Percentiles rank a stretch among this genome's conserved stretches.
Evolutionary conservation across 2,888 invertebrate genomes (phyloP).

Genomic region (Athalia circularis): DNA sequence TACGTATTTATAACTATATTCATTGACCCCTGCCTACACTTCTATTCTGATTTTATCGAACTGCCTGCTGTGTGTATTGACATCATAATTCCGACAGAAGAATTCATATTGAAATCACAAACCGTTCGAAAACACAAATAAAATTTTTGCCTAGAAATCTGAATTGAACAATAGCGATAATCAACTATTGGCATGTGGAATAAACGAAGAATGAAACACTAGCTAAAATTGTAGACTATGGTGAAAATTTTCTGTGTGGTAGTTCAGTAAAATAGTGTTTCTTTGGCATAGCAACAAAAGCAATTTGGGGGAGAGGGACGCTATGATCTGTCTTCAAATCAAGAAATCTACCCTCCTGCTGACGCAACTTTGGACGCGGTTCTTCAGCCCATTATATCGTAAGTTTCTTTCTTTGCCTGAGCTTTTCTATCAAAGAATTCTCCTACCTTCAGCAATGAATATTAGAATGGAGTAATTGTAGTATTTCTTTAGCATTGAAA

Average conservation of each 20-base stretch:
- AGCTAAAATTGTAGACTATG: neutral
- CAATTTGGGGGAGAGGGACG: constrained; percentile 71
- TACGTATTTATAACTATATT: constrained; percentile 63
- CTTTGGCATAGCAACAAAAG: constrained; percentile 72
- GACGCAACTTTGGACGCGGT: constrained; percentile 72
- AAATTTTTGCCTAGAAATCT: neutral
- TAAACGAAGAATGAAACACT: neutral
- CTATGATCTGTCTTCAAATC: constrained; percentile 72
- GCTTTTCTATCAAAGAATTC: constrained; percentile 52
- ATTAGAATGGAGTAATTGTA: neutral
- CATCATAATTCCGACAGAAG: no score
- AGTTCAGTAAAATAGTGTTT: constrained; percentile 56
- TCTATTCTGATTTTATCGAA: no score
- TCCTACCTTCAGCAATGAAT: constrained; percentile 11
- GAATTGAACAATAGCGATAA: neutral
- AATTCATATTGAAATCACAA: no score
- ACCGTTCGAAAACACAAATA: neutral
- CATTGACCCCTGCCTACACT: neutral
- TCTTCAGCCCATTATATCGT: constrained; percentile 73
- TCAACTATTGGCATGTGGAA: neutral
- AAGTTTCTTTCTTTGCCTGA: constrained; percentile 62
- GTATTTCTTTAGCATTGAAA: neutral
- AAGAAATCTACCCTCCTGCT: constrained; percentile 69
- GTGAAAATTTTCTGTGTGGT: constrained; percentile 26
- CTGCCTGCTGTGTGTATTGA: no score